phyloP scores from a whole-genome alignment of 2,113 vertebrate species.

The Eubucco bourcierii region DNA sequence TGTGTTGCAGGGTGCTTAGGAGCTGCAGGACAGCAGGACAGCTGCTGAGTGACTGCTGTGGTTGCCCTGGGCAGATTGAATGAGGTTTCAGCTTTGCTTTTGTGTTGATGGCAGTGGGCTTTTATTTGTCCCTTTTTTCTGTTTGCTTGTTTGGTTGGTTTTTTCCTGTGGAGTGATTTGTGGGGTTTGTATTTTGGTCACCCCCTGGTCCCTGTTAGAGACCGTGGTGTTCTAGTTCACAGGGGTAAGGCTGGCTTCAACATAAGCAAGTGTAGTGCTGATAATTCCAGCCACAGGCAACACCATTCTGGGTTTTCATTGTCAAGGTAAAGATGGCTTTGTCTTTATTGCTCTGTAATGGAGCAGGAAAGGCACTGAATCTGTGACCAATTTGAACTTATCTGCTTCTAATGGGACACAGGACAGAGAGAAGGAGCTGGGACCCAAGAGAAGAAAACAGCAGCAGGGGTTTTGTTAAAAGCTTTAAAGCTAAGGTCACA shows the following conservation, averaged over 20 bases:
- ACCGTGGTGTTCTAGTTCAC: background rate
- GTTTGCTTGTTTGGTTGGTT: background rate
- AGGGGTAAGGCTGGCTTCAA: background rate
- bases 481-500: background rate
- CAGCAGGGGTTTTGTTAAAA: background rate
- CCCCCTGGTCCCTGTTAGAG: background rate
- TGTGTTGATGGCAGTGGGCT: background rate
- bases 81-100: background rate
- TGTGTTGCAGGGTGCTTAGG: background rate
- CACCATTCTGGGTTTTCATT: background rate
- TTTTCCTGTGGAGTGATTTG: background rate
- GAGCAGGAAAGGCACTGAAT: background rate
- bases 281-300: background rate
- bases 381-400: background rate
- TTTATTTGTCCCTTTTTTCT: no score
- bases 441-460: background rate
- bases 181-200: background rate
- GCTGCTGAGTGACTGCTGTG: background rate
- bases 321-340: background rate
- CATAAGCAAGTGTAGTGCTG: background rate
- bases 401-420: background rate
- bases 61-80: background rate
- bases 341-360: background rate
- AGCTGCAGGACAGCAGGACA: fast-evolving
- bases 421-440: background rate